Base-by-base conservation (phyloP, 2,888 invertebrate genomes). In the Lasioglossum lativentre region DNA sequence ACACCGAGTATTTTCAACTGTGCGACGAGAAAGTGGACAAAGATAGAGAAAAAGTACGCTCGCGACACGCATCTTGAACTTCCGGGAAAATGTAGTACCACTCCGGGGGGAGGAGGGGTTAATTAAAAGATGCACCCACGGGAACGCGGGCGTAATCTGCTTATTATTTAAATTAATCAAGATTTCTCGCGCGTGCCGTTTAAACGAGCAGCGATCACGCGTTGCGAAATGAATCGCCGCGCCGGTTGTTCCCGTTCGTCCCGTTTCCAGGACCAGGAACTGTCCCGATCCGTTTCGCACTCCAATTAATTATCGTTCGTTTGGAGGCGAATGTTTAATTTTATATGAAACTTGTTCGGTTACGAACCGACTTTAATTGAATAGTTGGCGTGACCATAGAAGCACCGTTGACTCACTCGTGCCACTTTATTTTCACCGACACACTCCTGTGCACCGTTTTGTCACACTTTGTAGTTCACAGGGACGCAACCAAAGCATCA, bases 381-480 rank as follows among this genome's bases (percentile, higher is more conserved):
- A 77, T 38, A 74, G 74, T 71, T 77, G 30, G 78, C 81, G 83
- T 80, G 78, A 76, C 82, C 71, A 38, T 78, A 73, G 75, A 76
- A 78, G 81, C 70, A 52, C 47, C 16, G 85, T 91, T 92, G 91
- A 85, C 88, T 89, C 91, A 89, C 83, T 89, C 88, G 91, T 86
- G 91, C 91, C 91, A 93, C 92, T 93, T 93, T 91, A 90, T 93
- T 93, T 93, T 93, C 93, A 92, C 93, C 90, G 78, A 79, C 73
- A 47, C 71, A 45, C 83, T 80, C 30, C 79, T 82, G 76, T 89
- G 86, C 90, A 89, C 91, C 86, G 89, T 90, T 88, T 86, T 87
- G 92, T 93, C 90, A 93, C 92, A 93, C 90, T 89, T 78, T 30
- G 81, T 89, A 88, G 87, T 42, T 91, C 73, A 42, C 92, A 91